Evolutionary conservation across 1,140 invertebrate genomes (phyloP), one percentile per base, ranked within the genome.

Genomic region (Cherax quadricarinatus): DNA sequence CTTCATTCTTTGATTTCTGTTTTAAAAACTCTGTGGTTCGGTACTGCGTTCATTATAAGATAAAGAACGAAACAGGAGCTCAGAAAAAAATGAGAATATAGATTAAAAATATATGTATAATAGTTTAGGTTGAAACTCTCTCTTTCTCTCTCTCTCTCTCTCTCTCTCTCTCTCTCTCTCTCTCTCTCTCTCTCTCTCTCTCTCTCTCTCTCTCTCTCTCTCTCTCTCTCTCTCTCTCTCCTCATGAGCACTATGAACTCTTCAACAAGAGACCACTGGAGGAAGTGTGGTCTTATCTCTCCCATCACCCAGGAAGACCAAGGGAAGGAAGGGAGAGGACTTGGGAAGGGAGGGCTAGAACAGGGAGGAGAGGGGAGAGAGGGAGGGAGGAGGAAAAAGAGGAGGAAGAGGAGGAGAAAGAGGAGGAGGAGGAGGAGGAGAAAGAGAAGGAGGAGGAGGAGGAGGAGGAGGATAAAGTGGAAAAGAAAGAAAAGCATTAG

Each of bases 271-370:
- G 57, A 78, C n/a, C 53, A 88, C 73, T 49, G 51, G 51, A 57
- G 75, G 73, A 79, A 18, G 73, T 24, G 7, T 41, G 70, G 86
- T 48, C 86, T 88, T 88, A 88, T 88, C 86, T 79, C 49, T 9
- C 10, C 75, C 86, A 88, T 88, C 86, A 79, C 73, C 53, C n/a
- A 14, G 60, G 57, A 88, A 9, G 86, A 88, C 79, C 86, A 88
- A 87, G 86, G 86, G 86, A 88, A 51, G 86, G 49, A 49, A 16
- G 70, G 73, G 75, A 41, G 73, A 79, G 48, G 5, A 24, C 14
- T 7, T 24, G 49, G 66, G 41, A 21, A 66, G 18, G 62, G 21
- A 18, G 49, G 49, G 24, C 10, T 57, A 60, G 81, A 41, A 12
- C 24, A 41, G 18, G 2, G 30, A 41, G 30, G 30, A 41, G 30